Evolutionary conservation across 2,797 vertebrate genomes (phyloP).

Genomic region (Pempheris klunzingeri): DNA sequence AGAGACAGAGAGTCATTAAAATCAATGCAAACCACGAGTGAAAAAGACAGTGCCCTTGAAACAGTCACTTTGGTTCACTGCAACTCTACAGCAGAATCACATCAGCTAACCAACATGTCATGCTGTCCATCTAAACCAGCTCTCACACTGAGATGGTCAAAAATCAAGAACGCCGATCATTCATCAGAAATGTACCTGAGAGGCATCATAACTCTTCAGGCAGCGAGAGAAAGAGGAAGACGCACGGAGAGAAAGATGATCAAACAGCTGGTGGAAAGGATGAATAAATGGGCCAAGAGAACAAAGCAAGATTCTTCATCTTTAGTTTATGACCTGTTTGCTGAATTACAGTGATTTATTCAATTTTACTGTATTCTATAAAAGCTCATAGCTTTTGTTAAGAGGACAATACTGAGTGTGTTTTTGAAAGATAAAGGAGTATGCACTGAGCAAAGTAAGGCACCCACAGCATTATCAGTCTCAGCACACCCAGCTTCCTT

Average conservation of each 20-base stretch:
- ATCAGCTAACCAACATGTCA: constrained; percentile 27
- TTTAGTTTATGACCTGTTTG: background rate
- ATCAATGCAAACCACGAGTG: constrained; percentile 76
- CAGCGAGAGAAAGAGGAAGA: background rate
- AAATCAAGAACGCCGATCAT: background rate
- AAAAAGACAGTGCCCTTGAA: constrained; percentile 77
- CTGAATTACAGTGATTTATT: background rate
- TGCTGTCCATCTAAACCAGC: background rate
- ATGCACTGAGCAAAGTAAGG: background rate
- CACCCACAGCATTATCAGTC: no score
- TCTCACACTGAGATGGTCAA: background rate
- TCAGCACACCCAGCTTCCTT: background rate
- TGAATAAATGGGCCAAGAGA: background rate
- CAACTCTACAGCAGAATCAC: constrained; percentile 33
- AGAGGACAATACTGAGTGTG: background rate
- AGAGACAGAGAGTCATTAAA: constrained; percentile 69
- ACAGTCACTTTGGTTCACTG: constrained; percentile 59
- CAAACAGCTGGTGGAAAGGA: background rate
- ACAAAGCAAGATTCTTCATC: background rate
- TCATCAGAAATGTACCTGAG: background rate
- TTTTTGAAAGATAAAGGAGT: background rate
- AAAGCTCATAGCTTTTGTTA: background rate
- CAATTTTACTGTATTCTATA: background rate
- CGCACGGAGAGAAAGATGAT: background rate
- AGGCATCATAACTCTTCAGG: background rate